phyloP scores from a whole-genome alignment of 2,888 invertebrate genomes.

The Laspeyria flexula region DNA sequence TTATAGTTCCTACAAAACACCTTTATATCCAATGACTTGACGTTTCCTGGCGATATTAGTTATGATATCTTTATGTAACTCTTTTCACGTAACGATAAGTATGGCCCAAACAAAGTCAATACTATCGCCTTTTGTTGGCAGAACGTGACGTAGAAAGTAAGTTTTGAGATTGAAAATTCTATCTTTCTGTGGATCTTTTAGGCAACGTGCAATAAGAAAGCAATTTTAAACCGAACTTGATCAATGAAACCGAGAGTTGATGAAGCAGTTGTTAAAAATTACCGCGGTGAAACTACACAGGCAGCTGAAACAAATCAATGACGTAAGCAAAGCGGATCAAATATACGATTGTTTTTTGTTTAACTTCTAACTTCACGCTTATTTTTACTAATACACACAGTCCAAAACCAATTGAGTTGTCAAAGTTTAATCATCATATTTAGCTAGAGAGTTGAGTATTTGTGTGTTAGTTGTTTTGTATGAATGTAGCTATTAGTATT shows the following conservation, averaged over 20 bases:
- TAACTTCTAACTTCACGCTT: neutral
- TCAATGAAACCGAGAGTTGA: conserved; percentile 71
- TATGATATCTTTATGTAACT: conserved; percentile 56
- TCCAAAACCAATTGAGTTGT: no score
- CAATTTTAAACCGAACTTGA: conserved; percentile 51
- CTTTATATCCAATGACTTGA: conserved; percentile 64
- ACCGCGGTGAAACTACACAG: conserved; percentile 23
- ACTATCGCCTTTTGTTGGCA: conserved; percentile 43
- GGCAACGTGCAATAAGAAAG: conserved; percentile 55
- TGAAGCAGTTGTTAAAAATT: conserved; percentile 47
- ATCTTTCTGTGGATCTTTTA: conserved; percentile 45
- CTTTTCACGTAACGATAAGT: conserved; percentile 43
- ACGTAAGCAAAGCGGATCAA: conserved; percentile 13
- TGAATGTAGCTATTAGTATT: no score
- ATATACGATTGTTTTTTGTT: neutral
- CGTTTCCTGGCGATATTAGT: conserved; percentile 52
- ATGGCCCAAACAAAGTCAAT: conserved; percentile 42
- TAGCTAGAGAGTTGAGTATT: no score
- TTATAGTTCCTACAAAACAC: conserved; percentile 59
- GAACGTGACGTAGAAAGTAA: conserved; percentile 71
- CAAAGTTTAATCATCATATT: no score
- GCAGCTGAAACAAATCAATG: conserved; percentile 25
- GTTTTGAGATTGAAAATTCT: conserved; percentile 54
- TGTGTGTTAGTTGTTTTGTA: no score
- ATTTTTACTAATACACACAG: neutral